Evolutionary conservation across 2,797 vertebrate genomes (phyloP), one percentile per base, ranked within the genome.

Genomic region (Artibeus jamaicensis): DNA sequence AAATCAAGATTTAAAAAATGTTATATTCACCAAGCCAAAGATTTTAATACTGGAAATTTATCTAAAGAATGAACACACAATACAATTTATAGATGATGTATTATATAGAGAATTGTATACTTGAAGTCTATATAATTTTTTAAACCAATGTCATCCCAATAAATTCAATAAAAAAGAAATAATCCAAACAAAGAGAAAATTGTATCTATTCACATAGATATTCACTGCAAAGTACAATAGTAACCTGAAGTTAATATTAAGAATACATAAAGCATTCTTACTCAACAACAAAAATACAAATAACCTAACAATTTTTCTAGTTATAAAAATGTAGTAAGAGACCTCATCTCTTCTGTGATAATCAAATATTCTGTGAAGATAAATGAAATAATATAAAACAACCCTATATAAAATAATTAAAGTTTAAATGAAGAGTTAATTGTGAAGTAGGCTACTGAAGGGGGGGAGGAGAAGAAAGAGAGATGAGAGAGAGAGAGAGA

Each of bases 1-100:
- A 86, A 86, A 37, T 91, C 37, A 94, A 91, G 44, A 95, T 93
- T 39, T 92, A 94, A 29, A 91, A 94, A 71, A 92, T 16, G 5
- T 48, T 62, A 9, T 71, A 39, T 46, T 81, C n/a, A 71, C 81
- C 26, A 70, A 84, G 24, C 37, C 24, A 93, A 62, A 94, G 71
- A 86, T 74, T 89, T 5, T 34, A 94, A 71, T 86, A 21, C 86
- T 83, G 4, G 32, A 81, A 88, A 87, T 79, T 71, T 81, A 74
- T 26, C n/a, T 73, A 68, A 93, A 59, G 29, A 84, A 94, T 55
- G 76, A 78, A 78, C 19, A 37, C 18, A 78, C 14, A 53, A 53
- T 53, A 78, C 48, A 78, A 55, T 78, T 34, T 53, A 26, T 21
- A 53, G 21, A 78, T 78, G 48, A 37, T 55, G 7, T 78, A 53